Conservation (phyloP, 2,113 vertebrate species). For the Percina caprodes region DNA sequence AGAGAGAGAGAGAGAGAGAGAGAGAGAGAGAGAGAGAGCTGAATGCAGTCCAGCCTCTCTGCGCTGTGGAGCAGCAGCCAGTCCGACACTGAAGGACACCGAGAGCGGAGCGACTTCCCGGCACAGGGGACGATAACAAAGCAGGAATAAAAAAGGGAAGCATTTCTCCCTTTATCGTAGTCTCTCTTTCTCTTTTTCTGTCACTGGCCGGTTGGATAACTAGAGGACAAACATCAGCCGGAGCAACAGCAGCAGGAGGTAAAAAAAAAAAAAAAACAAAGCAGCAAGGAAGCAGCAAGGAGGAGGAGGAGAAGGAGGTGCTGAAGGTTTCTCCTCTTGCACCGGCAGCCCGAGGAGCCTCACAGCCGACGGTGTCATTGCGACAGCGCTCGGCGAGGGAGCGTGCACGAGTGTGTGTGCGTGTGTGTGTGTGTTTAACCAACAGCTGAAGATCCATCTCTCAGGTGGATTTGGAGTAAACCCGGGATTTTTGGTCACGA, state of each 20-base stretch:
- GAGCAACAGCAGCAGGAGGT: neutral
- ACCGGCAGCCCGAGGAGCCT: conserved; percentile 38
- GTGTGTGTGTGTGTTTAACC: neutral
- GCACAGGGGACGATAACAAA: neutral
- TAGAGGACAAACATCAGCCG: conserved; percentile 2
- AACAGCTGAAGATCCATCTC: conserved; percentile 14
- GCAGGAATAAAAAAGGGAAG: conserved; percentile 6
- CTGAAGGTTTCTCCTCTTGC: conserved; percentile 38
- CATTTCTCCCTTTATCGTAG: neutral
- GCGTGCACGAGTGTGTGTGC: conserved; percentile 2
- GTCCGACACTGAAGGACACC: conserved; percentile 66
- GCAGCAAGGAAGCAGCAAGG: neutral
- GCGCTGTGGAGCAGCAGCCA: conserved; percentile 56
- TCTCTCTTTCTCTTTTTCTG: neutral
- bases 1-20: too few species aligned
- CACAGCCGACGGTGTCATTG: conserved; percentile 52
- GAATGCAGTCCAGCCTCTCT: conserved; percentile 62
- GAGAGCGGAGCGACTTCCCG: conserved; percentile 19
- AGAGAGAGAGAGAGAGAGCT: conserved; percentile 28
- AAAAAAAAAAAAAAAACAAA: neutral
- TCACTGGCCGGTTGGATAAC: conserved; percentile 21
- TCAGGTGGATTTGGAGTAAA: conserved; percentile 59
- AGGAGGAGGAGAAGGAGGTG: conserved; percentile 24
- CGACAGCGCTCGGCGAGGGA: conserved; percentile 41
- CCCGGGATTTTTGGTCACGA: conserved; percentile 20